A percentile compares a stretch with the other conserved stretches of the same genome.
phyloP scores from a whole-genome alignment of 2,113 vertebrate genomes.

The Strix aluco region DNA sequence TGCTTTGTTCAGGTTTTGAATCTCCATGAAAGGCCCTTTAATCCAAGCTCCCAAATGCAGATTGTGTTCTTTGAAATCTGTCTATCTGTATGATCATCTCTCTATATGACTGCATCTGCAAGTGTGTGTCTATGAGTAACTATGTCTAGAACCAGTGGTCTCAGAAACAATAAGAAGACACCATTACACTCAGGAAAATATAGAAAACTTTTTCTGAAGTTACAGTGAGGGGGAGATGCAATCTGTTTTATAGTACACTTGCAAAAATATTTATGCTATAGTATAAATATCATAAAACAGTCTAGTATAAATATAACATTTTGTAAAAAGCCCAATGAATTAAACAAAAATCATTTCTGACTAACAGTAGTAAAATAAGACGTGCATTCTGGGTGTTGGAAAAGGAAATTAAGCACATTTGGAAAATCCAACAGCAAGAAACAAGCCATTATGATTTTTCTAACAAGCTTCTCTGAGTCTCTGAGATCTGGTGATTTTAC shows the following conservation, averaged over 20 bases:
- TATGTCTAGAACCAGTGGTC: neutral
- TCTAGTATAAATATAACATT: conserved; percentile 10
- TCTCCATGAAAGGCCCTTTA: neutral
- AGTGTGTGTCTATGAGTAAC: neutral
- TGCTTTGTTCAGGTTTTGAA: neutral
- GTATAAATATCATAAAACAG: conserved; percentile 33
- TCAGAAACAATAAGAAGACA: neutral
- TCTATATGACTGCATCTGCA: neutral
- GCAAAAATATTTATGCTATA: conserved; percentile 46
- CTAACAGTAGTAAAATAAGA: conserved; percentile 15
- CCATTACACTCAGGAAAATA: neutral
- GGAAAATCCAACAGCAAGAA: neutral
- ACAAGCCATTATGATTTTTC: neutral
- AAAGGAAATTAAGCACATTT: neutral
- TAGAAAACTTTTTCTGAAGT: conserved; percentile 4
- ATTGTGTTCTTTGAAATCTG: neutral
- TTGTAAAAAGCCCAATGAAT: conserved; percentile 6
- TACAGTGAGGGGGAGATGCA: neutral
- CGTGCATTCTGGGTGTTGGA: neutral
- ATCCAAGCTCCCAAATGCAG: neutral
- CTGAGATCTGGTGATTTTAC: neutral
- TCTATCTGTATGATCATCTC: neutral
- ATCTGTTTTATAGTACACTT: neutral
- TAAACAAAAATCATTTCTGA: conserved; percentile 33
- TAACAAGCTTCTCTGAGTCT: neutral